phyloP scores from a whole-genome alignment of 30 jellyfish, hydroid and myxozoan species.

The Haliclystus octoradiatus region DNA sequence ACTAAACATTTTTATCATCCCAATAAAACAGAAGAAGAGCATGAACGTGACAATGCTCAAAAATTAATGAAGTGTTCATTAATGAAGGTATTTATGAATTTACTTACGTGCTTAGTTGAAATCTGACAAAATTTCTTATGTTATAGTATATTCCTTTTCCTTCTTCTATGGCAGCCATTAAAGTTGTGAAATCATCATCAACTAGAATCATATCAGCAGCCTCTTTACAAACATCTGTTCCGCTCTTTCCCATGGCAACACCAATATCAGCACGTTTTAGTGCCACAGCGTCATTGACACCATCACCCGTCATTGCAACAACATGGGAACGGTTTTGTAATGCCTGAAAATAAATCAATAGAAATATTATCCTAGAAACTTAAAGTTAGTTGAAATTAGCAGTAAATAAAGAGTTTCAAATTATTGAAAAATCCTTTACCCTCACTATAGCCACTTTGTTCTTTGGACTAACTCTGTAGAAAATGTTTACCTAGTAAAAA shows the following conservation, averaged over 20 bases:
- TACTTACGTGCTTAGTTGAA: constrained; percentile 96
- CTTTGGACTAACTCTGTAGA: constrained; percentile 88
- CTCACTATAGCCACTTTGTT: constrained; percentile 67
- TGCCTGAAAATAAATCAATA: constrained; percentile 24
- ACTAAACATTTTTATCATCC: too few species aligned
- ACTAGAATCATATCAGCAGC: constrained; percentile 96
- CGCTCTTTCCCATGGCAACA: constrained; percentile 91
- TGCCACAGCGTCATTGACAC: constrained; percentile 95
- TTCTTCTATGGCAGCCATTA: constrained; percentile 89
- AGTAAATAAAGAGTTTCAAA: too few species aligned
- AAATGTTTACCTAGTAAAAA: constrained; percentile 42
- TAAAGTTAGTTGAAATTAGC: too few species aligned
- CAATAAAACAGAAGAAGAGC: too few species aligned
- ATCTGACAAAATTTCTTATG: constrained; percentile 83
- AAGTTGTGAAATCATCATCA: constrained; percentile 80
- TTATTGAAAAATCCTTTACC: constrained; percentile 27
- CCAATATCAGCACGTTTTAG: constrained; percentile 89
- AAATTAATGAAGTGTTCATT: not conserved
- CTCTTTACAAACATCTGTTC: constrained; percentile 95
- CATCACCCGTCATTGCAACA: constrained; percentile 99
- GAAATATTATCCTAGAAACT: too few species aligned
- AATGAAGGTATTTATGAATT: not conserved
- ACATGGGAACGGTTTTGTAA: constrained; percentile 76
- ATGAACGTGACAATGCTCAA: too few species aligned
- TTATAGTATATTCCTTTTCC: constrained; percentile 90